Base-by-base conservation (phyloP, 2,797 vertebrate species). In the Peromyscus melanophrys region DNA sequence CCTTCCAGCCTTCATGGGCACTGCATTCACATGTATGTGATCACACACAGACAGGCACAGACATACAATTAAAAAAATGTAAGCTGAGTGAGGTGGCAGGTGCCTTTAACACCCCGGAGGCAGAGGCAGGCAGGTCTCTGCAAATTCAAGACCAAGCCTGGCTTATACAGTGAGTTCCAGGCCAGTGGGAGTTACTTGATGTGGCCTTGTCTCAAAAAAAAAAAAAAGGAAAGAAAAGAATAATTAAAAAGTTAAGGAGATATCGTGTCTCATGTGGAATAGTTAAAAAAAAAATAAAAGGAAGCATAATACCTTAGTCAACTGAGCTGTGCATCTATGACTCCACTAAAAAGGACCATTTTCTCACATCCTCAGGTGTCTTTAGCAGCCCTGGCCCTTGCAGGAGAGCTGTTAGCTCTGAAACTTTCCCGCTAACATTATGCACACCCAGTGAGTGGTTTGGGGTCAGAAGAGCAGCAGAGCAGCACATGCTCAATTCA, bases 371-470 rank as follows among this genome's bases (percentile, higher is more conserved):
- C 23, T 77, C 2, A 21, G 69, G 71, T 69, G 85, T 37, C 21
- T 49, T 89, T 10, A 61, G n/a, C 43, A 43, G 65, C 55, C 40
- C 10, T 75, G 6, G 19, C 52, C 25, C 17, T 94, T 83, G 92
- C 17, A 49, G 46, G 73, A 94, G 49, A 85, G 92, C 67, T 91
- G 93, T n/a, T 89, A 27, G 34, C 96, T 93, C 97, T 34, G 88
- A 92, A 95, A 96, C 95, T 94, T 93, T 75, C 90, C 40, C 6
- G 6, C 17, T 57, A 29, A 69, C 1, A 21, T 55, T 71, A 14
- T 86, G 65, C 29, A 91, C 40, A 90, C 4, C 37, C 52, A 52
- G 52, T 37, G 73, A 52, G 52, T 34, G 73, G 34, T 37, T 37
- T 69, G 65, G 1, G 12, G 43, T 82, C n/a, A 55, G 21, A 90